These are phyloP conservation scores for Polyploca ridens DNA, from an alignment of 2,888 invertebrate genomes.

Conservation along the genomic window DNA sequence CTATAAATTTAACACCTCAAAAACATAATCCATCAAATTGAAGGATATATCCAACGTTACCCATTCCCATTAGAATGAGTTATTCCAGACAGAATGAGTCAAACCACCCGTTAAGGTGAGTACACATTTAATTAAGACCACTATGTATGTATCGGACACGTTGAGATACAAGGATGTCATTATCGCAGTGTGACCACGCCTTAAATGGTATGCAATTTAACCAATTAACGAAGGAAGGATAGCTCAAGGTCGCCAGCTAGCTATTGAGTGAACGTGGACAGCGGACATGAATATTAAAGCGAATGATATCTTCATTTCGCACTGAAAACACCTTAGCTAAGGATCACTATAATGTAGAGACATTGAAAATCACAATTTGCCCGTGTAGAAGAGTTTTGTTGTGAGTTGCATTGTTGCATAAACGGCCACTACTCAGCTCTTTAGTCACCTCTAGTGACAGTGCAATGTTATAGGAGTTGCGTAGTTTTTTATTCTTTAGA, in stretches of 20 bases:
- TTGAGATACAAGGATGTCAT: conserved; percentile 69
- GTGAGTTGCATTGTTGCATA: no score
- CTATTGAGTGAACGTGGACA: conserved; percentile 64
- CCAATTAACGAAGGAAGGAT: conserved; percentile 68
- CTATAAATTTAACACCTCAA: neutral
- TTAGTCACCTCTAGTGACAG: no score
- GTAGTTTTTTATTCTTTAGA: no score
- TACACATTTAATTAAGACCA: conserved; percentile 56
- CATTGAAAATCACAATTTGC: no score
- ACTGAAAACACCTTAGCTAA: neutral
- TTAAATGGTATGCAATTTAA: conserved; percentile 76
- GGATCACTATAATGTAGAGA: neutral
- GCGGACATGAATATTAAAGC: conserved; percentile 11
- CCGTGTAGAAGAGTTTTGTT: no score
- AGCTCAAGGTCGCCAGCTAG: conserved; percentile 61
- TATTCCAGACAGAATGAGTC: conserved; percentile 30
- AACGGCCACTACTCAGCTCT: no score
- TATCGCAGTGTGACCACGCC: conserved; percentile 59
- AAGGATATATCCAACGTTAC: neutral
- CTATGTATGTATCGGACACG: conserved; percentile 56
- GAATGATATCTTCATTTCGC: neutral
- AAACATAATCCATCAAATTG: neutral
- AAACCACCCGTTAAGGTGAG: conserved; percentile 36
- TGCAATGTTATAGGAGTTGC: no score
- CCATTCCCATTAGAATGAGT: conserved; percentile 5